phyloP scores from a whole-genome alignment of 2,888 invertebrate species.

The Gisinianus flammeolus region DNA sequence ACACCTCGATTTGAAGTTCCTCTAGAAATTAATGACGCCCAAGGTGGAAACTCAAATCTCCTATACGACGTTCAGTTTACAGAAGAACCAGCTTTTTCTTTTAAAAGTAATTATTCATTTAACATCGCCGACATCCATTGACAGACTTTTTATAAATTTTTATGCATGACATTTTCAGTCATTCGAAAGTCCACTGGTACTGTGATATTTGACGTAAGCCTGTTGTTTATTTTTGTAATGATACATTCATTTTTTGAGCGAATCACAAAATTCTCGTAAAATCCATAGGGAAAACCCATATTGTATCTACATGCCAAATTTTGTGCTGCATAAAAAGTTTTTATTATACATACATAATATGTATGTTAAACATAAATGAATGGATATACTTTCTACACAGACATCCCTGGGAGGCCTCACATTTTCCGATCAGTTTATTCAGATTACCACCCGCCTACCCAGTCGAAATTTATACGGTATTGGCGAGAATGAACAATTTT shows the following conservation, averaged over 20 bases:
- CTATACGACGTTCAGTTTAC: slow-evolving; percentile 55
- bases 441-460: slow-evolving; percentile 62
- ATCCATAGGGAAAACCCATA: too few species aligned
- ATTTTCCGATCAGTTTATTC: slow-evolving; percentile 64
- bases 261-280: too few species aligned
- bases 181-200: slow-evolving; percentile 50
- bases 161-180: too few species aligned
- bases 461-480: slow-evolving; percentile 63
- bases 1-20: slow-evolving; percentile 54
- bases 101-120: too few species aligned
- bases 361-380: too few species aligned
- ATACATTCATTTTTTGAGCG: too few species aligned
- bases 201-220: slow-evolving; percentile 59
- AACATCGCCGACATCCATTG: too few species aligned
- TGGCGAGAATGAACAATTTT: slow-evolving; percentile 62
- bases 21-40: slow-evolving; percentile 45
- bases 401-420: slow-evolving; percentile 61
- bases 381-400: slow-evolving; percentile 57
- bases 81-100: slow-evolving; percentile 59
- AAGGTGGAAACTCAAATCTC: slow-evolving; percentile 42
- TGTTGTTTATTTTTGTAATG: too few species aligned
- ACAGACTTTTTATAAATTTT: too few species aligned
- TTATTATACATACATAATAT: too few species aligned
- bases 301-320: too few species aligned
- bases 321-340: too few species aligned